Evolutionary conservation across 23 tunicate species (phyloP), one percentile per base, ranked within the genome.

Genomic region (Trididemnum nubilum): DNA sequence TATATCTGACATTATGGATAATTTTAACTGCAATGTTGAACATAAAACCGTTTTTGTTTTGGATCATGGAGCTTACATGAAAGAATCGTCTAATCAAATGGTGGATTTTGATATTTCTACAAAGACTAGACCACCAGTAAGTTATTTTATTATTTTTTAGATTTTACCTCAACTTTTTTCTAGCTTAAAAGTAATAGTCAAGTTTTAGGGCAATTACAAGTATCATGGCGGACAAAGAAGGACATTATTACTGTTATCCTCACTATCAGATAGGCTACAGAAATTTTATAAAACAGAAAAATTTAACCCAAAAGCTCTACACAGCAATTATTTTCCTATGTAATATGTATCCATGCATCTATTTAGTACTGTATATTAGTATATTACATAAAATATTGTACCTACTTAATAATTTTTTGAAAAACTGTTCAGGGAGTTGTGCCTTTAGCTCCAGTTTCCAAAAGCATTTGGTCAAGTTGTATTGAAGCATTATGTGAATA

Each of bases 401-500:
- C n/a, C n/a, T n/a, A n/a, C n/a, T n/a, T n/a, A n/a, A n/a, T n/a
- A n/a, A n/a, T n/a, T n/a, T n/a, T n/a, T n/a, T n/a, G n/a, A n/a
- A n/a, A n/a, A n/a, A n/a, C 2, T 60, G 34, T 79, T 0, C 64
- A 91, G 90, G 90, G 90, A 9, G 74, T 85, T 31, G 89, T 91
- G 19, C 92, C 92, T 24, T 58, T 87, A 28, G 85, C 88, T 36
- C 89, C 97, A 0, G 85, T 92, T 18, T 54, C 91, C 0, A 92
- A 92, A 44, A 82, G 93, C 0, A 27, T 92, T 0, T 92, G 97
- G 97, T 75, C 97, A 23, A 39, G 78, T 26, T 82, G 92, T 64
- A 79, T 87, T 79, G 97, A 92, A 79, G 97, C 92, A 2, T 36
- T 92, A 34, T 82, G 97, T 83, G 97, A 92, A 83, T 92, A 92